phyloP scores from a whole-genome alignment of 2,113 vertebrate species.

The Lophura nycthemera region DNA sequence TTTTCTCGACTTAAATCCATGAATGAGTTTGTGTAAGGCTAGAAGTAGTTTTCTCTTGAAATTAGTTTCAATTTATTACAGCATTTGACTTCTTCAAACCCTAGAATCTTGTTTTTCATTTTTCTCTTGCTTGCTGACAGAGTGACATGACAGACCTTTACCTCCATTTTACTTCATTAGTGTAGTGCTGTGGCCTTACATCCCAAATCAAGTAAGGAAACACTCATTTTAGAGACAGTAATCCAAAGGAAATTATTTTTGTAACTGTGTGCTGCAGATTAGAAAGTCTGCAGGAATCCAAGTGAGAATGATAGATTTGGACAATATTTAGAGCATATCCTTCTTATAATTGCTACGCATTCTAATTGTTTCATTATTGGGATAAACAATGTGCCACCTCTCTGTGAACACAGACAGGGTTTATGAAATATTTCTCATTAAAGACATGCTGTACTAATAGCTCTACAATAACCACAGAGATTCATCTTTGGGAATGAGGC shows the following conservation, averaged over 20 bases:
- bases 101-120: not conserved
- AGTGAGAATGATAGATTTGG: not conserved
- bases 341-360: not conserved
- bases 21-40: not conserved
- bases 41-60: not conserved
- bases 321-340: not conserved
- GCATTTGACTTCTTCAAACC: not conserved
- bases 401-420: not conserved
- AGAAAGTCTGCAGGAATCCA: conserved; percentile 23
- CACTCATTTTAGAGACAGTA: not conserved
- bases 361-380: conserved; percentile 36
- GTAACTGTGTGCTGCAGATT: not conserved
- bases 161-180: not conserved
- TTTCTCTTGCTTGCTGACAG: not conserved
- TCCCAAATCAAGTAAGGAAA: not conserved
- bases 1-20: not conserved
- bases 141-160: rapidly evolving
- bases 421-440: conserved; percentile 9
- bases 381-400: not conserved
- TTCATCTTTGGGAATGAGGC: not conserved
- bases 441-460: not conserved
- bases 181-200: not conserved
- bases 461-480: not conserved
- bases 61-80: not conserved
- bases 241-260: not conserved